Base-by-base conservation (phyloP, 2,113 vertebrate genomes). In the Corythornis vintsioides region DNA sequence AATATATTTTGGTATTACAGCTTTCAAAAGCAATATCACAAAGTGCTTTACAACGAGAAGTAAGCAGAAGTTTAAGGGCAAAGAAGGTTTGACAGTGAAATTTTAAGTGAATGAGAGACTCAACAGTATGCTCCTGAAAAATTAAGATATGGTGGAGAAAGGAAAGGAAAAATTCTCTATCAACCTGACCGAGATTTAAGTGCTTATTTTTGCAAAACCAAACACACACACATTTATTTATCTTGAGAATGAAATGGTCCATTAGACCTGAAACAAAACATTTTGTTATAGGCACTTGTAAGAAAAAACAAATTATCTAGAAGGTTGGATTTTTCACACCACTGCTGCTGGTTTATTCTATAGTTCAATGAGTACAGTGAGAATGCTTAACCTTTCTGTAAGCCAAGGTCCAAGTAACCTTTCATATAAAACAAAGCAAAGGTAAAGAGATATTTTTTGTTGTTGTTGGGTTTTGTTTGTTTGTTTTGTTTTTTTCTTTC, bases 251-350 rank as follows among this genome's bases (percentile, higher is more conserved):
- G 14, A 70, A 78, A 83, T 74, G 66, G 60, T 89, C 61, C 60
- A 45, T 88, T 83, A 86, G 56, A 94, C 31, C 52, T 42, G 60
- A 93, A 95, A 86, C 28, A 84, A 94, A 74, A 70, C 24, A 73
- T 43, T 83, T 83, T 59, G 43, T 50, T 78, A 78, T 7, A 90
- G 77, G 76, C 16, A 56, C 57, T 78, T 48, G 35, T 42, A 81
- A 88, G 69, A 47, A 85, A 91, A 92, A 89, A 33, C 64, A 91
- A 88, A 88, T 3, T 8, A 88, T 52, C 59, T 45, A 55, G 64
- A 91, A 64, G 47, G 78, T 2, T 71, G 28, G 42, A 76, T 67
- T 93, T 91, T 90, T 94, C 92, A 91, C 91, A 85, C 45, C 66
- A 56, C 35, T 75, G 83, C 55, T 80, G 50, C 71, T 73, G 66